These are phyloP conservation scores for Varroa destructor DNA, from an alignment of 1,140 invertebrate species.

Conservation along the genomic window DNA sequence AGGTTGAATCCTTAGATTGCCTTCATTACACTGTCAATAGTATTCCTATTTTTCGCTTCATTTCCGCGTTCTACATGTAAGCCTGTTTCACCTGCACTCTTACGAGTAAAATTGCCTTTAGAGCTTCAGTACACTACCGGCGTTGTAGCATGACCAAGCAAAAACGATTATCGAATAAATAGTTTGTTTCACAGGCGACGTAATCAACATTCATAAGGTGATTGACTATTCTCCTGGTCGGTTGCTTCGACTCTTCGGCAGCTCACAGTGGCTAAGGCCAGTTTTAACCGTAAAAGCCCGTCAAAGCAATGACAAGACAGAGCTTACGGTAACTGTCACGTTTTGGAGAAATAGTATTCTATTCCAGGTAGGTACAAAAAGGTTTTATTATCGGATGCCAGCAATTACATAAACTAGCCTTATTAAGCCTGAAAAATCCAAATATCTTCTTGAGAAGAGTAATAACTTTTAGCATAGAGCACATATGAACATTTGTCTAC, in stretches of 20 bases:
- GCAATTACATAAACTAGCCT: too few relatives aligned
- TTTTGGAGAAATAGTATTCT: conserved; percentile 22
- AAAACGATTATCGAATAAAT: not conserved
- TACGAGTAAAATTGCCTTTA: not conserved
- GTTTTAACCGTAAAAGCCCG: not conserved
- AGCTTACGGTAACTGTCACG: conserved; percentile 5
- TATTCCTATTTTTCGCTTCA: too few relatives aligned
- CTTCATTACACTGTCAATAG: too few relatives aligned
- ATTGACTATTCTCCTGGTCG: not conserved
- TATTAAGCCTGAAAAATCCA: too few relatives aligned
- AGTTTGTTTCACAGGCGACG: not conserved
- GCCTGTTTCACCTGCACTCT: too few relatives aligned
- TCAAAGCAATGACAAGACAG: not conserved
- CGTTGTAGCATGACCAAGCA: not conserved
- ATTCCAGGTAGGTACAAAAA: not conserved
- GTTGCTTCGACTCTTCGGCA: conserved; percentile 10
- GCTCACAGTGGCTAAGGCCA: conserved; percentile 20
- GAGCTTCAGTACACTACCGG: not conserved
- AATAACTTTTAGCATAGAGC: too few relatives aligned
- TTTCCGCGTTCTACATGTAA: too few relatives aligned
- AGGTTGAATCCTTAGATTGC: too few relatives aligned
- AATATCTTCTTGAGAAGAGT: too few relatives aligned
- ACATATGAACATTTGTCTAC: too few relatives aligned
- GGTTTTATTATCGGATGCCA: too few relatives aligned
- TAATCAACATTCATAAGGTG: conserved; percentile 6